phyloP scores from a whole-genome alignment of 2,888 invertebrate genomes.

The Volucella inflata region DNA sequence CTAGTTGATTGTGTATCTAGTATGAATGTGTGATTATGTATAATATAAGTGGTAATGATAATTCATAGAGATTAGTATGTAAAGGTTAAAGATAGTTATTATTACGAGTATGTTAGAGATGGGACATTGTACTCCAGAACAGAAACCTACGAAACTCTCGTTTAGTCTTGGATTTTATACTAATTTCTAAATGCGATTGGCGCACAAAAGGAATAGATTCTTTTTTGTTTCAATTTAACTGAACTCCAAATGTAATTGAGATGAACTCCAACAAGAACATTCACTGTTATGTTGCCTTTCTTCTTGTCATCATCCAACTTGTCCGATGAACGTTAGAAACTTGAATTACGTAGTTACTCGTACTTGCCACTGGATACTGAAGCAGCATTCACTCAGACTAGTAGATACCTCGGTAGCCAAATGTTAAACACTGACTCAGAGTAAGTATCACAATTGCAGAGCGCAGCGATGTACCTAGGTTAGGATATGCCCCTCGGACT shows the following conservation, averaged over 20 bases:
- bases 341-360: not conserved
- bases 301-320: not conserved
- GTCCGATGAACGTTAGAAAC: not conserved
- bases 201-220: constrained; percentile 34
- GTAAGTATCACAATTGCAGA: constrained; percentile 14
- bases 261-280: constrained; percentile 22
- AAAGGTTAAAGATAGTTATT: too few species aligned
- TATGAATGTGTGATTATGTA: too few species aligned
- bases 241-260: constrained; percentile 50
- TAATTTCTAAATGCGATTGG: constrained; percentile 59
- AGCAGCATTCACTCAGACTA: not conserved
- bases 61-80: too few species aligned
- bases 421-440: constrained; percentile 25
- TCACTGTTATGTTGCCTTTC: not conserved
- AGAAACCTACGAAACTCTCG: constrained; percentile 24
- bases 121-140: not conserved
- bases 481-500: not conserved
- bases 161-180: constrained; percentile 59
- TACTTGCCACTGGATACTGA: not conserved
- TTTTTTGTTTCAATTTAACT: constrained; percentile 63
- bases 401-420: constrained; percentile 24
- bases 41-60: too few species aligned
- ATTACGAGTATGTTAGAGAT: too few species aligned
- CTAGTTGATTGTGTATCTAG: too few species aligned
- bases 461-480: constrained; percentile 15